These are phyloP conservation scores for Helleia helle DNA, from an alignment of 2,888 invertebrate genomes.

Conservation along the genomic window DNA sequence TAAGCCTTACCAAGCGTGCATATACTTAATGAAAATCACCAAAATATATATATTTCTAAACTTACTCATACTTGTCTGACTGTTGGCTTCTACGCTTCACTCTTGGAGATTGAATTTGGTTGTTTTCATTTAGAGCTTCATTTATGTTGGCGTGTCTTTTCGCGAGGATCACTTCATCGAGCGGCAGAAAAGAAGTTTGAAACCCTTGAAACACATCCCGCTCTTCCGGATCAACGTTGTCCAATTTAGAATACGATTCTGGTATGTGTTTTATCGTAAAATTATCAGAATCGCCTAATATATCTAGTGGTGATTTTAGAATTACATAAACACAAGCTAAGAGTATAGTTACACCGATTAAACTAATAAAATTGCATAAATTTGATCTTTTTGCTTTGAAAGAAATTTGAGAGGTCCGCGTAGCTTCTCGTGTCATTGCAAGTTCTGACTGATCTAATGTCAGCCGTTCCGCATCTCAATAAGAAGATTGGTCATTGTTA, in stretches of 20 bases:
- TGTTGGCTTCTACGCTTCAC: conserved; percentile 51
- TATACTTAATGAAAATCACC: too few species aligned
- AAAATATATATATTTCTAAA: too few species aligned
- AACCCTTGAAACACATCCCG: conserved; percentile 75
- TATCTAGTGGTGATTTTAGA: conserved; percentile 33
- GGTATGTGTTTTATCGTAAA: conserved; percentile 50
- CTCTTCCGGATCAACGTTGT: conserved; percentile 66
- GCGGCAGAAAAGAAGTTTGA: conserved; percentile 76
- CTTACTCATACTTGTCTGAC: conserved; percentile 48
- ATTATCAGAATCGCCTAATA: conserved; percentile 47
- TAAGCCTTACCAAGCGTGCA: too few species aligned
- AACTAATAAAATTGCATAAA: conserved; percentile 36
- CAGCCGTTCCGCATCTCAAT: too few species aligned
- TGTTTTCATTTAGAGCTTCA: too few species aligned
- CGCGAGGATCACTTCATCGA: conserved; percentile 62
- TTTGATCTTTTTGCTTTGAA: conserved; percentile 45
- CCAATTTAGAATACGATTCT: conserved; percentile 44
- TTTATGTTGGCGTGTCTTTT: conserved; percentile 26
- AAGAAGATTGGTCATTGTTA: conserved; percentile 32
- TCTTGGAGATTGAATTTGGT: too few species aligned
- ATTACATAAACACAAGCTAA: conserved; percentile 36
- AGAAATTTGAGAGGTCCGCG: conserved; percentile 39
- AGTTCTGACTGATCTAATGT: conserved; percentile 53
- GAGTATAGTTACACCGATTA: conserved; percentile 31
- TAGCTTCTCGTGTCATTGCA: conserved; percentile 60